Conservation (phyloP, 2,797 vertebrate species). For the Oreonectes daqikongensis region DNA sequence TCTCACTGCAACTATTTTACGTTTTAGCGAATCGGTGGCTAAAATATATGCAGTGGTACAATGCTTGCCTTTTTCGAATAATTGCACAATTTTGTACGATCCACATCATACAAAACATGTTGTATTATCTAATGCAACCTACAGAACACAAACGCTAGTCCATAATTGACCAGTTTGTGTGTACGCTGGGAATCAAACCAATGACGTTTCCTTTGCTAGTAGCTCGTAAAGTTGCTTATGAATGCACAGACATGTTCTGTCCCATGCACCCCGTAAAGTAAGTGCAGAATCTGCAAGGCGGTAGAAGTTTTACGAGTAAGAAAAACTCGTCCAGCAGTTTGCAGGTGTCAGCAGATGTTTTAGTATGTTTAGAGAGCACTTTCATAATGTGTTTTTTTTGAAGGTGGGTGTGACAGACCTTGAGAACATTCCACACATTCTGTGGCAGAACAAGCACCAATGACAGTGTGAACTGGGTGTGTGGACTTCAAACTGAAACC, state of each 20-base stretch:
- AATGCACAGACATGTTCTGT: not conserved
- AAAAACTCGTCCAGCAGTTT: not conserved
- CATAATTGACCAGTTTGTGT: not conserved
- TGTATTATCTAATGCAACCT: not conserved
- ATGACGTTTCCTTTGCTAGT: not conserved
- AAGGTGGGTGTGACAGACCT: slow-evolving; percentile 43
- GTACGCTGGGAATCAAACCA: not conserved
- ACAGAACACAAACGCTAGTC: not conserved
- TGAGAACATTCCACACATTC: slow-evolving; percentile 53
- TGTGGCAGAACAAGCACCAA: slow-evolving; percentile 7
- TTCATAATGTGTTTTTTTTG: not conserved
- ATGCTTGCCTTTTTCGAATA: no score
- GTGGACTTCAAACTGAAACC: slow-evolving; percentile 35
- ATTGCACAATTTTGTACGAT: no score
- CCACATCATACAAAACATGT: not conserved
- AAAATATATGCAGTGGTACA: no score
- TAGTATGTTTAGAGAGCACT: not conserved
- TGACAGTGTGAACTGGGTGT: slow-evolving; percentile 35
- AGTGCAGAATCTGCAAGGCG: no score
- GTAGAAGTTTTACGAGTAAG: not conserved
- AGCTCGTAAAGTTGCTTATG: not conserved
- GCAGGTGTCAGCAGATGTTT: not conserved
- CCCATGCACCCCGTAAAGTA: not conserved
- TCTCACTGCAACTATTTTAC: no score
- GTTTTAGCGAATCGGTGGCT: no score